phyloP scores from a whole-genome alignment of 2,888 invertebrate species.

The Villa cingulata region DNA sequence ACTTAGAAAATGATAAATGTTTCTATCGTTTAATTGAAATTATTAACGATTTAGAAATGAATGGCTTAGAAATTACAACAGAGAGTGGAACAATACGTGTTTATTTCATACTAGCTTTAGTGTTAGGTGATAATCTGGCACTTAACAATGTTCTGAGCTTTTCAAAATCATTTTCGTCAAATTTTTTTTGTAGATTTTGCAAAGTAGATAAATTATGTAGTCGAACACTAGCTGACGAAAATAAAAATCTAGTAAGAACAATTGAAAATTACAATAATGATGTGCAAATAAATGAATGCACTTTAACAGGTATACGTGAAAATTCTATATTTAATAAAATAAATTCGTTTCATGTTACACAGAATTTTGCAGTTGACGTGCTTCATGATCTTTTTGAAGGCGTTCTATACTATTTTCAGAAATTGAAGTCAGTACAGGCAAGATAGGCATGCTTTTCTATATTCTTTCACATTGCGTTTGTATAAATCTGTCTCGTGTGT shows the following conservation, averaged over 20 bases:
- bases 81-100: not conserved
- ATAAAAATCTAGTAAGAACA: not conserved
- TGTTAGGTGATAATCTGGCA: not conserved
- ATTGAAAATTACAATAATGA: not conserved
- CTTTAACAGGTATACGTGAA: not conserved
- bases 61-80: not conserved
- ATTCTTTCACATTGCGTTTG: too few relatives aligned
- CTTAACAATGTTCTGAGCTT: not conserved
- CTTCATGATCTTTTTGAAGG: conserved; percentile 4
- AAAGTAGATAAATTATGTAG: not conserved
- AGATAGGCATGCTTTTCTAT: too few relatives aligned
- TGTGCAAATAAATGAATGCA: not conserved
- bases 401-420: too few relatives aligned
- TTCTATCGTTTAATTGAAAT: not conserved
- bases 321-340: conserved; percentile 2
- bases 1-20: not conserved
- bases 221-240: not conserved
- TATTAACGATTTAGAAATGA: not conserved
- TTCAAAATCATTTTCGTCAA: not conserved
- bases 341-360: not conserved
- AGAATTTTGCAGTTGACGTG: not conserved
- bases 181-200: conserved; percentile 1
- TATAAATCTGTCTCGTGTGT: too few relatives aligned
- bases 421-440: too few relatives aligned
- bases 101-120: not conserved